Percentiles rank a stretch among this genome's conserved stretches.
These are phyloP conservation scores for Ibycter americanus DNA, from an alignment of 2,797 vertebrate genomes.

Conservation along the genomic window DNA sequence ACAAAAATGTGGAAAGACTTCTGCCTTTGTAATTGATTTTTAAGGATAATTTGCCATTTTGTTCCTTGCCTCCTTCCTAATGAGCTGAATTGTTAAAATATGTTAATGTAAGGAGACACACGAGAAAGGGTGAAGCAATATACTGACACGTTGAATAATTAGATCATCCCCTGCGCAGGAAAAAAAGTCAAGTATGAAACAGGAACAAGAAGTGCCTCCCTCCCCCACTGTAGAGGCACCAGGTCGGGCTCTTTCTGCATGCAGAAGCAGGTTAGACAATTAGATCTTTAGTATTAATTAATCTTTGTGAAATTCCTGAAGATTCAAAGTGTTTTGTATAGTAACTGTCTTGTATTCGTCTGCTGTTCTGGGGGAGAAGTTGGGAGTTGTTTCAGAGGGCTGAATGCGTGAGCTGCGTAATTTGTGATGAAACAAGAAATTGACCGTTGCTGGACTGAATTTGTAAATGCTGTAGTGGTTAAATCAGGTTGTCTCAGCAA, in stretches of 20 bases:
- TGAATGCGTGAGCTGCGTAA: not conserved
- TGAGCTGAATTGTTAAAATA: constrained; percentile 56
- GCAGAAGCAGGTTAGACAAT: constrained; percentile 64
- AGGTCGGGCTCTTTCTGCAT: constrained; percentile 41
- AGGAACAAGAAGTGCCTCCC: constrained; percentile 60
- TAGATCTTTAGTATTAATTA: not conserved
- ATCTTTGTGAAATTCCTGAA: not conserved
- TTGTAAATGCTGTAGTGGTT: not conserved
- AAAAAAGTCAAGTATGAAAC: constrained; percentile 62
- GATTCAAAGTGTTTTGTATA: fast-evolving
- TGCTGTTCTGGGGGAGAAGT: not conserved
- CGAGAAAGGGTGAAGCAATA: constrained; percentile 40
- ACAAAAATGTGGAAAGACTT: not conserved
- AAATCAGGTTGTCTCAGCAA: not conserved
- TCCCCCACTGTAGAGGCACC: constrained; percentile 14
- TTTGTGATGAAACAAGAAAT: not conserved
- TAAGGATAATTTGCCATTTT: not conserved
- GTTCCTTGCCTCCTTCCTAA: not conserved
- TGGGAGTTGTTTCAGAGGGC: not conserved
- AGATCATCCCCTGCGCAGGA: constrained; percentile 56
- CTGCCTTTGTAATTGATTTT: constrained; percentile 24
- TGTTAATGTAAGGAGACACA: constrained; percentile 48
- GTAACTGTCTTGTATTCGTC: not conserved
- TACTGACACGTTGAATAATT: constrained; percentile 52
- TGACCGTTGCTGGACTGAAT: not conserved